Conservation (phyloP, 2,113 vertebrate species). For the Stictonetta naevosa region DNA sequence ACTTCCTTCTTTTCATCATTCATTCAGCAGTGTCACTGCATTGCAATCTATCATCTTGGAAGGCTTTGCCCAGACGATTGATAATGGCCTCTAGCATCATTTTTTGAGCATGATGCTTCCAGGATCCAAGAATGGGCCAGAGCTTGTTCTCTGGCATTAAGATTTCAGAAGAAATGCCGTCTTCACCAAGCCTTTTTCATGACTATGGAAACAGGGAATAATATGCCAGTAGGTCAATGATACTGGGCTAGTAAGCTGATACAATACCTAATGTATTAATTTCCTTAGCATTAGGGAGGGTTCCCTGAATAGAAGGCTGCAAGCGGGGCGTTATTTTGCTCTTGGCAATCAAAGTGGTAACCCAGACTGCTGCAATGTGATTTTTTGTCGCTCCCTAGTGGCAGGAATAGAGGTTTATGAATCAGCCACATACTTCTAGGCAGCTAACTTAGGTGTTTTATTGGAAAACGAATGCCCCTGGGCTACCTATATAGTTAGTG, state of each 20-base stretch:
- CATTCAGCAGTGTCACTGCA: constrained; percentile 48
- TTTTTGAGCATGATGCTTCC: constrained; percentile 13
- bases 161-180: not conserved
- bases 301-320: not conserved
- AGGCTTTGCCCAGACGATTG: constrained; percentile 55
- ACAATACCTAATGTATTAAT: not conserved
- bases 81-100: constrained; percentile 34
- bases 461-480: not conserved
- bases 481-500: not conserved
- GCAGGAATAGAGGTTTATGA: constrained; percentile 20
- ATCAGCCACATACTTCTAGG: not conserved
- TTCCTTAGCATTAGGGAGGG: not conserved
- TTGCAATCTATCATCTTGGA: constrained; percentile 21
- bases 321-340: not conserved
- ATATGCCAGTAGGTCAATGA: constrained; percentile 29
- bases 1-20: constrained; percentile 65
- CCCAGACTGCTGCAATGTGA: constrained; percentile 35
- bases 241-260: not conserved
- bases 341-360: not conserved
- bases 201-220: not conserved
- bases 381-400: constrained; percentile 70
- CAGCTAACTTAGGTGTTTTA: not conserved
- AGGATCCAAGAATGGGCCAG: not conserved
- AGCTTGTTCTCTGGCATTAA: not conserved
- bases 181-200: not conserved